A percentile compares a stretch with the other conserved stretches of the same genome.
Conservation (phyloP, 2,888 invertebrate species). For the Diabrotica balteata region DNA sequence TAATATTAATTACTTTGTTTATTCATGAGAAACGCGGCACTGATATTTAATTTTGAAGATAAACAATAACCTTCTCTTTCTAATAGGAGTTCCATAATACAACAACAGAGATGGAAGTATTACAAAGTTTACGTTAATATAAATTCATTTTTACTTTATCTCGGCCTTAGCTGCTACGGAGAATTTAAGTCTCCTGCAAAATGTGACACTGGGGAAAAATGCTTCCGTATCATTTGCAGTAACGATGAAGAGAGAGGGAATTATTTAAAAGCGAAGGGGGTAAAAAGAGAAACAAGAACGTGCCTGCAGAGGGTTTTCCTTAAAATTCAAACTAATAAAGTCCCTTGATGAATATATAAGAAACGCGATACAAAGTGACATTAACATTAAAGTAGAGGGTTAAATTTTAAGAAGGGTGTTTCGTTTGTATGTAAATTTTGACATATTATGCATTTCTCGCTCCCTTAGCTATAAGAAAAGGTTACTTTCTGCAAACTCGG, state of each 20-base stretch:
- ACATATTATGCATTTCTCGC: conserved; percentile 40
- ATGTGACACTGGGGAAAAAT: conserved; percentile 58
- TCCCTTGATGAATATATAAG: conserved; percentile 60
- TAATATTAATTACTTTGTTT: too few relatives aligned
- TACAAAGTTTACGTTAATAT: conserved; percentile 41
- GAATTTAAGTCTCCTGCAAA: conserved; percentile 55
- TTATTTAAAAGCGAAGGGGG: conserved; percentile 25
- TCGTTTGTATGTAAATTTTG: conserved; percentile 52
- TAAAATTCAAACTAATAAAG: conserved; percentile 55
- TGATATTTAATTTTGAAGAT: neutral
- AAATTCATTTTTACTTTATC: conserved; percentile 52
- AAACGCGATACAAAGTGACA: conserved; percentile 60
- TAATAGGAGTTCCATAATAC: neutral
- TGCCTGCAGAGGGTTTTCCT: conserved; percentile 34
- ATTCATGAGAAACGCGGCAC: too few relatives aligned
- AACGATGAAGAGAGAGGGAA: conserved; percentile 27
- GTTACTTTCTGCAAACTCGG: conserved; percentile 25
- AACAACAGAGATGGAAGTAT: conserved; percentile 21
- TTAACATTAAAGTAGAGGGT: conserved; percentile 58
- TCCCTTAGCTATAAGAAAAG: conserved; percentile 26
- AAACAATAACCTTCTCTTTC: conserved; percentile 30
- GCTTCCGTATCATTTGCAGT: conserved; percentile 44
- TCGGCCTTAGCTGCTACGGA: conserved; percentile 48
- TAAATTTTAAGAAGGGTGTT: conserved; percentile 57
- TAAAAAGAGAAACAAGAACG: conserved; percentile 29